phyloP scores from a whole-genome alignment of 2,113 vertebrate genomes.

The Campylorhamphus procurvoides region DNA sequence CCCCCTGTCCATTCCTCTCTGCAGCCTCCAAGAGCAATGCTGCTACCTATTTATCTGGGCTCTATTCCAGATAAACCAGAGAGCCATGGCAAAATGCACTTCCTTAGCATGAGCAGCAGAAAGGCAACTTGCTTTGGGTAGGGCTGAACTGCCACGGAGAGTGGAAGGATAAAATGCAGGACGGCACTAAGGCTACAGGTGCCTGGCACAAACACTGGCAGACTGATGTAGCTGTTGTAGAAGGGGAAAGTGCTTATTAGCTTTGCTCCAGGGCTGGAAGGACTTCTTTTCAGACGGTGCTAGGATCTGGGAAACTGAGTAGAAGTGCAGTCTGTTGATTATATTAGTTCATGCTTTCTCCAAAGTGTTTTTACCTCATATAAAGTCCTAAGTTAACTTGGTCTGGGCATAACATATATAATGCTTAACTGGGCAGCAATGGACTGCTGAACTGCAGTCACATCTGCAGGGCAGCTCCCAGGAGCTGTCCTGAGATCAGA shows the following conservation, averaged over 20 bases:
- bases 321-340: background rate
- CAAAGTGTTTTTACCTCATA: background rate
- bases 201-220: background rate
- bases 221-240: background rate
- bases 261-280: background rate
- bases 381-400: background rate
- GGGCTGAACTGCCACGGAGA: background rate
- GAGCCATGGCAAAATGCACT: background rate
- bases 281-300: background rate
- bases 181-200: background rate
- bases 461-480: background rate
- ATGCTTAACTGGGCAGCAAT: background rate
- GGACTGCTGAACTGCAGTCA: background rate
- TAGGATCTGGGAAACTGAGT: background rate
- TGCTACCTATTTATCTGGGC: background rate
- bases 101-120: background rate
- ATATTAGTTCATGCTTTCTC: background rate
- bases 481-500: background rate
- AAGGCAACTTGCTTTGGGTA: background rate
- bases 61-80: background rate
- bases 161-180: background rate
- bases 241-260: background rate
- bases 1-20: background rate
- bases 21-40: background rate
- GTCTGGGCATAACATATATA: background rate